Evolutionary conservation across 2,113 vertebrate species (phyloP), one percentile per base, ranked within the genome.

Genomic region (Xenopus borealis): DNA sequence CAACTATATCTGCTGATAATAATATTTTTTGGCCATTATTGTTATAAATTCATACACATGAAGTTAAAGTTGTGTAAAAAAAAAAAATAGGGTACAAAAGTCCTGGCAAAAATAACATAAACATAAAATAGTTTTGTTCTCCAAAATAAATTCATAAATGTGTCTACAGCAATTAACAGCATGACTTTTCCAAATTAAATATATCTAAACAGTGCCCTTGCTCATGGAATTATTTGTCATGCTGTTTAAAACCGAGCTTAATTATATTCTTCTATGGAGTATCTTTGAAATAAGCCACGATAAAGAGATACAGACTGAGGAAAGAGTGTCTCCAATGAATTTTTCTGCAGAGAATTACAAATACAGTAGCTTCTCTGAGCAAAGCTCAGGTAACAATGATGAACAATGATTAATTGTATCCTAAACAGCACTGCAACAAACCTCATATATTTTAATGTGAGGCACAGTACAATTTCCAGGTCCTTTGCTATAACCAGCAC

Each of bases 301-400:
- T 75, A 58, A 68, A 69, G 72, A 75, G 17, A 59, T 69, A 57
- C 62, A 69, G 73, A 75, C 66, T 75, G 73, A 75, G 69, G 73
- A 75, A 75, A 75, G 10, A 44, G 17, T 55, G 66, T 75, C 66
- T 69, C 73, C 52, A 53, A 69, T 75, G 73, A 68, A 59, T 69
- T 69, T 75, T 69, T 69, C 73, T 75, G 73, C 66, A 69, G 45
- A 75, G 73, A 63, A 75, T 69, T 75, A 75, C 72, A 75, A 75
- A 75, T 75, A n/a, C n/a, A n/a, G n/a, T n/a, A 16, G 57, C 72
- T 75, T 75, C 65, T 75, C 65, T 68, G 72, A 62, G 72, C 65
- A 58, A 75, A 59, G 72, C 16, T 12, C 65, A 75, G 72, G 72
- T 75, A 75, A 62, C 65, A 68, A 50, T 68, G 53, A 74, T 74